A percentile compares a stretch with the other conserved stretches of the same genome.
Conservation (phyloP, 2,113 vertebrate species). For the Zosterops japonicus region DNA sequence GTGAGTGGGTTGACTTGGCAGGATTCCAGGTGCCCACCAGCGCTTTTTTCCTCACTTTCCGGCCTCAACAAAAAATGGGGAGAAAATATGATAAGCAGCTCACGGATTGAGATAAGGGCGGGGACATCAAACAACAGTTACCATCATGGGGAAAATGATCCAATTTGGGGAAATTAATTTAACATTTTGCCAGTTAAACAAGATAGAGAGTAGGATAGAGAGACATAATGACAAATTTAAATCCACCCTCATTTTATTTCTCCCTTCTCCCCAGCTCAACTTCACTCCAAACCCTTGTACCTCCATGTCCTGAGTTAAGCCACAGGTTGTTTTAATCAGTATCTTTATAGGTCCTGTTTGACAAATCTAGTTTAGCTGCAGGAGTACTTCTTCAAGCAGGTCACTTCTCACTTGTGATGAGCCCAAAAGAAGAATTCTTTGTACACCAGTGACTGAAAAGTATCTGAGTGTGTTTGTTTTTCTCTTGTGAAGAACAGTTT, state of each 20-base stretch:
- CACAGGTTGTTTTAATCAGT: not conserved
- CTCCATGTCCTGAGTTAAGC: not conserved
- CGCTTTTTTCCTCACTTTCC: rapidly evolving
- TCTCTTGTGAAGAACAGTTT: not conserved
- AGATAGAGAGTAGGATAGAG: not conserved
- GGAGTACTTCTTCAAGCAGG: not conserved
- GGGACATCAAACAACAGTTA: not conserved
- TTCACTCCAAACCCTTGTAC: not conserved
- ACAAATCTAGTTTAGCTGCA: not conserved
- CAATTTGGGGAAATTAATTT: not conserved
- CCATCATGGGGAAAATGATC: not conserved
- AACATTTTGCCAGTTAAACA: not conserved
- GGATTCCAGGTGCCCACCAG: not conserved
- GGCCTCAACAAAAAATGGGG: not conserved
- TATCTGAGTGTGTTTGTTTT: not conserved
- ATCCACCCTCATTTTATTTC: not conserved
- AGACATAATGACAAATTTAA: not conserved
- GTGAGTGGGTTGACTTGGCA: not conserved
- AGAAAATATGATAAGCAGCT: not conserved
- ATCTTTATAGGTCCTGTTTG: not conserved
- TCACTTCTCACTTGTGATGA: not conserved
- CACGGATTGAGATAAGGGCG: not conserved
- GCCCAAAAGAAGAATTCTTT: not conserved
- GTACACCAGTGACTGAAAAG: not conserved
- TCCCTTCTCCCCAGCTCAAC: not conserved